Conservation (phyloP, 2,888 invertebrate genomes). For the Calameuta pallipes region DNA sequence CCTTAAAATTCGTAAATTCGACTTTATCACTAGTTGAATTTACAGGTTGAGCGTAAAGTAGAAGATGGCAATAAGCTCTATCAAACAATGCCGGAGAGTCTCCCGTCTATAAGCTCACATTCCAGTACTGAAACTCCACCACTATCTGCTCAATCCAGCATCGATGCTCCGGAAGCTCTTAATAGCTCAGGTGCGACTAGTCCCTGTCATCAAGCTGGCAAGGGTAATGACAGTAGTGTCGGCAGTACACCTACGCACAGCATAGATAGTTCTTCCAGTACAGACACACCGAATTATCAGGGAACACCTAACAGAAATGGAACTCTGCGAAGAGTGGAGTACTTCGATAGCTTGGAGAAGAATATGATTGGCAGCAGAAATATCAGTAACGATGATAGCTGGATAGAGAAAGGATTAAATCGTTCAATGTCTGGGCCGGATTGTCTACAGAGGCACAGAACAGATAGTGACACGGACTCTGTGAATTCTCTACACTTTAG, state of each 20-base stretch:
- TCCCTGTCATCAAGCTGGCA: slow-evolving; percentile 41
- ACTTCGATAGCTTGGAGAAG: slow-evolving; percentile 64
- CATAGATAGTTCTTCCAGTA: slow-evolving; percentile 60
- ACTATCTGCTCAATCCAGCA: slow-evolving; percentile 42
- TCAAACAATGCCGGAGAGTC: slow-evolving; percentile 77
- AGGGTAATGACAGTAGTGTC: slow-evolving; percentile 50
- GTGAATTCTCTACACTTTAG: slow-evolving; percentile 60
- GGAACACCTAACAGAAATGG: slow-evolving; percentile 62
- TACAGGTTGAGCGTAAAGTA: slow-evolving; percentile 72
- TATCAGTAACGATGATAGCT: slow-evolving; percentile 67
- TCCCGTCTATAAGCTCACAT: slow-evolving; percentile 70
- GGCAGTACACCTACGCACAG: slow-evolving; percentile 62
- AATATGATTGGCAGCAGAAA: slow-evolving; percentile 58
- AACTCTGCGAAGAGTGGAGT: slow-evolving; percentile 58
- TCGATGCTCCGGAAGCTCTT: slow-evolving; percentile 43
- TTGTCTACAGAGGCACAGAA: slow-evolving; percentile 68
- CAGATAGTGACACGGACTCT: slow-evolving; percentile 62
- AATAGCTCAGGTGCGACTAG: slow-evolving; percentile 44
- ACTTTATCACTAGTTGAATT: slow-evolving; percentile 1
- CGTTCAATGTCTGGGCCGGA: slow-evolving; percentile 73
- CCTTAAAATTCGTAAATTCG: not conserved
- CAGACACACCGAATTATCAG: slow-evolving; percentile 60
- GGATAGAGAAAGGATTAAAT: slow-evolving; percentile 68
- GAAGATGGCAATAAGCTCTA: slow-evolving; percentile 75
- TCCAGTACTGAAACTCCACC: slow-evolving; percentile 55